A percentile compares a stretch with the other conserved stretches of the same genome.
These are phyloP conservation scores for Nasonia longicornis DNA, from an alignment of 1,140 invertebrate genomes.

Conservation along the genomic window DNA sequence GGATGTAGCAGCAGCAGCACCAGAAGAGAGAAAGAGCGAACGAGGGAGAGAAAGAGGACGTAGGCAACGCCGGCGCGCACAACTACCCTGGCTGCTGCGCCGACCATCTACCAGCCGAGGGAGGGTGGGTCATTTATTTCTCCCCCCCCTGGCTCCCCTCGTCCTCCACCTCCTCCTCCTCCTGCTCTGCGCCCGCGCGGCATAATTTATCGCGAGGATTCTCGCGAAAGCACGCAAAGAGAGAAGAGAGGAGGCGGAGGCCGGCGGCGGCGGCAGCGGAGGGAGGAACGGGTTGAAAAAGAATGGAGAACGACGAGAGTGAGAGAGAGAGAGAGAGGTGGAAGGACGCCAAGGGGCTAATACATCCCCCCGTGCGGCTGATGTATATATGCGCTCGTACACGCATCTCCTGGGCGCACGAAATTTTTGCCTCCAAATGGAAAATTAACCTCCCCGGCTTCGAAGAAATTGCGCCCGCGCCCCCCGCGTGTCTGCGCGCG, in stretches of 20 bases:
- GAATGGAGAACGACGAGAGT: conserved; percentile 32
- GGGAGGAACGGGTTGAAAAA: conserved; percentile 38
- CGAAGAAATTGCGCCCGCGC: conserved; percentile 14
- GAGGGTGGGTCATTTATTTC: conserved; percentile 70
- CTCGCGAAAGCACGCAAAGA: conserved; percentile 69
- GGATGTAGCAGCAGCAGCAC: conserved; percentile 5
- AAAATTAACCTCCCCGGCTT: conserved; percentile 56
- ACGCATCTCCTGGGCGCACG: conserved; percentile 38
- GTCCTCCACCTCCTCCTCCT: conserved; percentile 29
- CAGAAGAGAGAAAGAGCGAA: conserved; percentile 4
- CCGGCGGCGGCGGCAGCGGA: not conserved
- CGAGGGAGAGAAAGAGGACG: conserved; percentile 43
- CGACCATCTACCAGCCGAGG: conserved; percentile 53
- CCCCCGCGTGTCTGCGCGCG: no score
- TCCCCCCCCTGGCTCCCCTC: conserved; percentile 54
- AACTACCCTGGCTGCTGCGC: conserved; percentile 40
- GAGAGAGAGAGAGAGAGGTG: conserved; percentile 17
- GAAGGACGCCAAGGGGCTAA: conserved; percentile 58
- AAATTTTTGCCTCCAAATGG: conserved; percentile 61
- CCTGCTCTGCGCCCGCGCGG: conserved; percentile 56
- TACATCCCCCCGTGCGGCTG: conserved; percentile 54
- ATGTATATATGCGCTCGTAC: conserved; percentile 28
- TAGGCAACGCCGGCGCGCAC: conserved; percentile 31
- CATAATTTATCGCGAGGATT: conserved; percentile 71
- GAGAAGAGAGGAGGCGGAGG: conserved; percentile 52